phyloP scores from a whole-genome alignment of 2,797 vertebrate genomes.

The Sebastes alutus region DNA sequence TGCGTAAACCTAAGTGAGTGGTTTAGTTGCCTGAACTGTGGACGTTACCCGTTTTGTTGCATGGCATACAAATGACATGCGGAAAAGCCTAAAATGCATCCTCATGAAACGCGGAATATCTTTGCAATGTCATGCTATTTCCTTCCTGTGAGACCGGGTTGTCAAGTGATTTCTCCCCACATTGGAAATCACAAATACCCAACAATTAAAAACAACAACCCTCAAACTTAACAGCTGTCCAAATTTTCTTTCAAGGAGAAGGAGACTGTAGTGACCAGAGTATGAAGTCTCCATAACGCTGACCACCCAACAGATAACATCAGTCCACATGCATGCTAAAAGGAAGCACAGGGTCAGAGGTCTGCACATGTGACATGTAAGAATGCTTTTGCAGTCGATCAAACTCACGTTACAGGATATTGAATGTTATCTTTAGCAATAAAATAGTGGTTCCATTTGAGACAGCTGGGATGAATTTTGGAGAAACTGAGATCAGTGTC shows the following conservation, averaged over 20 bases:
- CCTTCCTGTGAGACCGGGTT: too few relatives aligned
- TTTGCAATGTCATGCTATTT: too few relatives aligned
- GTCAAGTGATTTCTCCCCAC: background rate
- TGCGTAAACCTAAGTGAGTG: too few relatives aligned
- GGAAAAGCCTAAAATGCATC: too few relatives aligned
- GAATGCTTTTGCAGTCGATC: slow-evolving; percentile 64
- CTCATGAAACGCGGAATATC: too few relatives aligned
- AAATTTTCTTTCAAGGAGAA: background rate
- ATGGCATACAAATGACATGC: too few relatives aligned
- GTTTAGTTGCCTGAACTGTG: too few relatives aligned
- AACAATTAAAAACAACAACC: background rate
- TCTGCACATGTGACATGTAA: slow-evolving; percentile 54
- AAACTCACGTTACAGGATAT: slow-evolving; percentile 63
- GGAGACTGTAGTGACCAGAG: background rate
- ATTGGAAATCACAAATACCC: background rate
- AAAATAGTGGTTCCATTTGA: slow-evolving; percentile 45
- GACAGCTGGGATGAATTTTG: slow-evolving; percentile 71
- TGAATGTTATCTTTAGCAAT: slow-evolving; percentile 66
- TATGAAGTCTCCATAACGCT: background rate
- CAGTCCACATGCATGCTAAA: slow-evolving; percentile 21
- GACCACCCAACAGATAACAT: slow-evolving; percentile 49
- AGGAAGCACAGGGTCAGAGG: slow-evolving; percentile 24
- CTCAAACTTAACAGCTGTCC: background rate
- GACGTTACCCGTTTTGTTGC: too few relatives aligned
- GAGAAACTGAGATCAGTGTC: slow-evolving; percentile 47